phyloP scores from a whole-genome alignment of 2,888 invertebrate genomes.

The Noctuana brunneofusca region DNA sequence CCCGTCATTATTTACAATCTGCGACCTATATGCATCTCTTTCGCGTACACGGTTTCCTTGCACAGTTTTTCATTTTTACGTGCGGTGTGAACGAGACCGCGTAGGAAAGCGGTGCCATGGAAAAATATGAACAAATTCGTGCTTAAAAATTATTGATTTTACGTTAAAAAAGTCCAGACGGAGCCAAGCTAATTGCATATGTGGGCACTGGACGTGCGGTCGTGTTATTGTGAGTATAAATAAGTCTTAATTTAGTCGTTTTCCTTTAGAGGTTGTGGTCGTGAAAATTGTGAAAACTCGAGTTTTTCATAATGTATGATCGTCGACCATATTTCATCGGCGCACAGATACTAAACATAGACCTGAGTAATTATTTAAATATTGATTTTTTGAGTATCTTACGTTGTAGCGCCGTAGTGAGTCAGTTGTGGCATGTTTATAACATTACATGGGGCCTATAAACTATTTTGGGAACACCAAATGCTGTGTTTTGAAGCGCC shows the following conservation, averaged over 20 bases:
- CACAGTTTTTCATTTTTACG: slow-evolving; percentile 79
- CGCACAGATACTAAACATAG: slow-evolving; percentile 44
- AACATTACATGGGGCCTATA: slow-evolving; percentile 78
- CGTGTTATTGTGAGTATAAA: slow-evolving; percentile 60
- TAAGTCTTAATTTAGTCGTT: slow-evolving; percentile 63
- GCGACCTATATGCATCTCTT: slow-evolving; percentile 70
- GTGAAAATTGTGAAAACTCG: slow-evolving; percentile 73
- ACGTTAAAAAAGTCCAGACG: slow-evolving; percentile 67
- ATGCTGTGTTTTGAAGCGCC: slow-evolving; percentile 65
- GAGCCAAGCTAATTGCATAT: slow-evolving; percentile 71
- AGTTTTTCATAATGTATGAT: slow-evolving; percentile 70
- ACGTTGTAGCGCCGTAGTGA: slow-evolving; percentile 53
- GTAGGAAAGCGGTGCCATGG: slow-evolving; percentile 66
- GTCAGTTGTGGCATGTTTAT: slow-evolving; percentile 73
- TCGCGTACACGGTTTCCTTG: slow-evolving; percentile 71
- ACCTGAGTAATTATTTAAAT: slow-evolving; percentile 62
- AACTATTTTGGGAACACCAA: slow-evolving; percentile 80
- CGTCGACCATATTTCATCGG: slow-evolving; percentile 66
- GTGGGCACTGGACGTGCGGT: slow-evolving; percentile 59
- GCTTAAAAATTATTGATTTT: slow-evolving; percentile 82
- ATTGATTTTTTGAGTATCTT: slow-evolving; percentile 66
- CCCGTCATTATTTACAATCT: slow-evolving; percentile 77
- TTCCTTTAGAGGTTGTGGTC: slow-evolving; percentile 60
- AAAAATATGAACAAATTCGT: slow-evolving; percentile 79
- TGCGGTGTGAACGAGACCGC: slow-evolving; percentile 64